Evolutionary conservation across 2,797 vertebrate species (phyloP), one percentile per base, ranked within the genome.

Genomic region (Synanceia verrucosa): DNA sequence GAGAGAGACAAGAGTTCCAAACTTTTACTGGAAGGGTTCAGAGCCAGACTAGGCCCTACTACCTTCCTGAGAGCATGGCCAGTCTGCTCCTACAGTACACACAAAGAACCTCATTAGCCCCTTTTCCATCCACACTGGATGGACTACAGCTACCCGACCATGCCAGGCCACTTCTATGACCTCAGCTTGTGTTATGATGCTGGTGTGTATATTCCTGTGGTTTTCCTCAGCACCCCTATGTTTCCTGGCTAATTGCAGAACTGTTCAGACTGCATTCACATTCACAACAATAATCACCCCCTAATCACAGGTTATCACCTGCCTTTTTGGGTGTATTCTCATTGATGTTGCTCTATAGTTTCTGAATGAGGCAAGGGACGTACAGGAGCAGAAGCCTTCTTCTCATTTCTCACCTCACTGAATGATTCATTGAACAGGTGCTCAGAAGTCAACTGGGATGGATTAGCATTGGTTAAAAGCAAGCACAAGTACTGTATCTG

Each of bases 221-320:
- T 47, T 65, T 19, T 59, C 13, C 11, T 23, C 51, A 56, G 19
- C 24, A 19, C 24, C 2, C 31, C 4, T 61, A 44, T 55, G 16
- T 63, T 55, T 43, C 26, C 31, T 51, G 39, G 21, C 34, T 58
- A 61, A 60, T 37, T 48, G 23, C 56, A 64, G 48, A 31, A 9
- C 21, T 41, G 43, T 31, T 57, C n/a, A 34, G 19, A 19, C 21
- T 24, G 34, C 46, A n/a, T n/a, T n/a, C n/a, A n/a, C n/a, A n/a
- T n/a, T n/a, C 51, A 28, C 36, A 19, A 39, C 43, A 57, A 69
- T 63, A 26, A 62, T 66, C 19, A 53, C 31, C 13, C 28, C 18
- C 37, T 43, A 61, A 62, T 63, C 9, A 21, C 28, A 53, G 37
- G 61, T 56, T 8, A 26, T 6, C 33, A 31, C 26, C 19, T 26